Base-by-base conservation (phyloP, 2,888 invertebrate genomes). In the Sminthurinus aureus region DNA sequence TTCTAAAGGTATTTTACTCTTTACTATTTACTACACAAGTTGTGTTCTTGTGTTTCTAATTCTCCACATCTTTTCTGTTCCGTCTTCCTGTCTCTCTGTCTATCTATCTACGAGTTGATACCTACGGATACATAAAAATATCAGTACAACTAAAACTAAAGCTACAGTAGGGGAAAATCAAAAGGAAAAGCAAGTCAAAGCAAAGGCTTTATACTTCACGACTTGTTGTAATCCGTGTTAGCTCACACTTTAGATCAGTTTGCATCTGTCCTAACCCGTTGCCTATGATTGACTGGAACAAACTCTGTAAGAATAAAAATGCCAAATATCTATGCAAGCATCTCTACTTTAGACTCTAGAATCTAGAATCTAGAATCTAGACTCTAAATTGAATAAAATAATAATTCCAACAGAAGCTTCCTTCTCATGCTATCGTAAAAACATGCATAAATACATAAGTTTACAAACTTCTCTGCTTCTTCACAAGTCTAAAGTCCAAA, bases 241-340 rank as follows among this genome's bases (percentile, higher is more conserved):
- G 38, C 38, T 38, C 22, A 69, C 20, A 75, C 8, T 75, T 75
- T 51, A n/a, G 75, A 20, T 75, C 75, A 75, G 76, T 26, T 26
- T 79, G 79, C 79, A 79, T 79, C 79, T 79, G 79, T 79, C 79
- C 52, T 58, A 13, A 12, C n/a, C 79, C 50, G 79, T 76, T 76
- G 58, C 66, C 50, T 79, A 38, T 79, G 79, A 79, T 79, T 79
- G 79, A 79, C 66, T 79, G 79, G 79, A 79, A 79, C 79, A 79
- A 79, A 64, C 64, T 38, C 26, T 20, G 18, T 12, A 79, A 79
- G 79, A 79, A 79, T 79, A 79, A 76, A 76, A 52, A 76, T 76
- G 50, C 58, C 18, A 13, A 58, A 38, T 38, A 38, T 38, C 38
- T 38, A 38, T 38, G 6, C 38, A 38, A 38, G n/a, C n/a, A n/a